A percentile compares a stretch with the other conserved stretches of the same genome.
phyloP scores from a whole-genome alignment of 1,140 invertebrate genomes.

The Drosophila fuyamai region DNA sequence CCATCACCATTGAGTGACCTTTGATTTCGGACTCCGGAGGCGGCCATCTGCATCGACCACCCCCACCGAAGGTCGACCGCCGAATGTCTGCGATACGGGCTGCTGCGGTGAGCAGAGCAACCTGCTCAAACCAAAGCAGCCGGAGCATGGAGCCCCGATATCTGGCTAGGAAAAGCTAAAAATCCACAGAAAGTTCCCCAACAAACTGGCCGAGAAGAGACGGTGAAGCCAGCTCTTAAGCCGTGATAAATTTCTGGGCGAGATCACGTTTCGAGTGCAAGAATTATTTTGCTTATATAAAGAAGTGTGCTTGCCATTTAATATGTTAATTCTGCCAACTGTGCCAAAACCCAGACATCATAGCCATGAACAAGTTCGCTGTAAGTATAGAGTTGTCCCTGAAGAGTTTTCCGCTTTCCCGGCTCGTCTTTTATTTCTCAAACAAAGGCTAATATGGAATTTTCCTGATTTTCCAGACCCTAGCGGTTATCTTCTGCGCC shows the following conservation, averaged over 20 bases:
- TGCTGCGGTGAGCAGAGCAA: conserved; percentile 3
- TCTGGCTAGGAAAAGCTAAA: conserved; percentile 39
- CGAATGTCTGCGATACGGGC: conserved; percentile 19
- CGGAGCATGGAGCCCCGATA: conserved; percentile 14
- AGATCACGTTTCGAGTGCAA: conserved; percentile 77
- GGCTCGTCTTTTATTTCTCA: conserved; percentile 8
- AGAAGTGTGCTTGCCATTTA: conserved; percentile 77
- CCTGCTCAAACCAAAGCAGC: conserved; percentile 20
- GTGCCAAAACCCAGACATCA: conserved; percentile 61
- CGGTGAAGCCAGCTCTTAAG: conserved; percentile 17
- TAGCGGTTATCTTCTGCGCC: conserved; percentile 66
- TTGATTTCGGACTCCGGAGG: conserved; percentile 6
- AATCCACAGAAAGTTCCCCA: conserved; percentile 32
- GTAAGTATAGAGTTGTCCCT: conserved; percentile 57
- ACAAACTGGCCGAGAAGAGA: conserved; percentile 39
- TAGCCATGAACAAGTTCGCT: conserved; percentile 77
- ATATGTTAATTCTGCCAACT: conserved; percentile 82
- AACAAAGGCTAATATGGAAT: conserved; percentile 9
- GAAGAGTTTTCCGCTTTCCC: conserved; percentile 19
- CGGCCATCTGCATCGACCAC: conserved; percentile 6
- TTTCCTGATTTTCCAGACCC: conserved; percentile 34
- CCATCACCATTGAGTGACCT: neutral
- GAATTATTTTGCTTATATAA: conserved; percentile 80
- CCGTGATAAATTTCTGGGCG: conserved; percentile 74
- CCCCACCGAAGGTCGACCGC: conserved; percentile 24